These are phyloP conservation scores for Delia radicum DNA, from an alignment of 1,140 invertebrate genomes.

Conservation along the genomic window DNA sequence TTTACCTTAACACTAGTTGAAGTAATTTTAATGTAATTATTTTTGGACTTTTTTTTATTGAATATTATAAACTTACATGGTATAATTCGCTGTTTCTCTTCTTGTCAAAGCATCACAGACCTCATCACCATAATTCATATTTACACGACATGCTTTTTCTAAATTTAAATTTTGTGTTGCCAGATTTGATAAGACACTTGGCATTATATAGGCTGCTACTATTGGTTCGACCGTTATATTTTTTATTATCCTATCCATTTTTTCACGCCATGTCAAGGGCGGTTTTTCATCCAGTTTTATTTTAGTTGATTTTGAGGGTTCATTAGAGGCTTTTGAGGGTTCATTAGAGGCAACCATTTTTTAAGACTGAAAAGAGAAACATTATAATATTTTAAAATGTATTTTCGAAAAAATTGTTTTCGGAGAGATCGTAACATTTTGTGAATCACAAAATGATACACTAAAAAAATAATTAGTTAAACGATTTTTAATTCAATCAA, in stretches of 20 bases:
- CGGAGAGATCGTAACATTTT: too few relatives aligned
- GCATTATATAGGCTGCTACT: constrained; percentile 77
- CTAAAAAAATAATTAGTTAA: too few relatives aligned
- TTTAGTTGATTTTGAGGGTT: background rate
- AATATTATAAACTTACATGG: constrained; percentile 58
- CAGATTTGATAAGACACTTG: constrained; percentile 72
- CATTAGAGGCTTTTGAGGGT: background rate
- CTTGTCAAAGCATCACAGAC: constrained; percentile 72
- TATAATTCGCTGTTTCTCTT: constrained; percentile 70
- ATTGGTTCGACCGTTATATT: constrained; percentile 80
- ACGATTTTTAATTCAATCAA: too few relatives aligned
- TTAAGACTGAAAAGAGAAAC: background rate
- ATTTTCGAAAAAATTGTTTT: too few relatives aligned
- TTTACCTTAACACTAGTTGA: background rate
- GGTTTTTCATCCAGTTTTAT: background rate
- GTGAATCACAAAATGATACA: too few relatives aligned
- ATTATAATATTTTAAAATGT: too few relatives aligned
- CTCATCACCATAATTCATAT: constrained; percentile 68
- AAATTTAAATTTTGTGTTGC: constrained; percentile 80
- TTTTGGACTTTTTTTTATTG: too few relatives aligned
- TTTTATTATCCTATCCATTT: constrained; percentile 59
- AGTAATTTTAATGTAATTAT: background rate
- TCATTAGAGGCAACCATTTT: background rate
- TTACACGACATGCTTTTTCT: constrained; percentile 81
- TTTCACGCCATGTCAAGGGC: constrained; percentile 59